Evolutionary conservation across 2,888 invertebrate genomes (phyloP).

Genomic region (Drosophila rubida): DNA sequence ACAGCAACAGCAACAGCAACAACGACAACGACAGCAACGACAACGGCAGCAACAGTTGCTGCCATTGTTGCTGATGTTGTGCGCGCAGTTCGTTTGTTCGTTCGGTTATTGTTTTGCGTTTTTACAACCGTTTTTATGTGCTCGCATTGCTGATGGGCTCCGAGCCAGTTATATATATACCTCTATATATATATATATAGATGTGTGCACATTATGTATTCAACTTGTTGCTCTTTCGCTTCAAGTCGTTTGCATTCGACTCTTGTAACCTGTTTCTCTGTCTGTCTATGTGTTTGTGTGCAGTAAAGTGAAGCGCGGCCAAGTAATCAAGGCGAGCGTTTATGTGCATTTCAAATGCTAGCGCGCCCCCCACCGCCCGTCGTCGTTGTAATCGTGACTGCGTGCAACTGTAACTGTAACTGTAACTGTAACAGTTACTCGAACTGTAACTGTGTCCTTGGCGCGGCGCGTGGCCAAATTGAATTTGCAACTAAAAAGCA

Average conservation of each 20-base stretch:
- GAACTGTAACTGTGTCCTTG: not conserved
- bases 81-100: constrained; percentile 30
- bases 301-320: constrained; percentile 46
- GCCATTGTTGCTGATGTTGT: constrained; percentile 53
- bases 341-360: constrained; percentile 66
- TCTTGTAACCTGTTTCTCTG: no score
- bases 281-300: no score
- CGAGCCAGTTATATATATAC: constrained; percentile 8
- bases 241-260: constrained; percentile 13
- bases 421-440: constrained; percentile 18
- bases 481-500: constrained; percentile 26
- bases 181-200: not conserved
- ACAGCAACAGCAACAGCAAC: constrained; percentile 63
- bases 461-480: constrained; percentile 19
- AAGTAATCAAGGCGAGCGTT: constrained; percentile 72
- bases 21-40: constrained; percentile 1
- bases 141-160: constrained; percentile 69
- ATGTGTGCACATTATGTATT: constrained; percentile 6
- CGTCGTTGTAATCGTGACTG: constrained; percentile 16
- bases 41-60: constrained; percentile 60
- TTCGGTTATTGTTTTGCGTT: constrained; percentile 72
- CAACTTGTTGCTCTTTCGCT: constrained; percentile 70
- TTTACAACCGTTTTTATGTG: constrained; percentile 65
- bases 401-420: constrained; percentile 10
- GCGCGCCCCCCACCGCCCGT: not conserved